phyloP scores from a whole-genome alignment of 2,888 invertebrate species.

The Uropetala carovei region DNA sequence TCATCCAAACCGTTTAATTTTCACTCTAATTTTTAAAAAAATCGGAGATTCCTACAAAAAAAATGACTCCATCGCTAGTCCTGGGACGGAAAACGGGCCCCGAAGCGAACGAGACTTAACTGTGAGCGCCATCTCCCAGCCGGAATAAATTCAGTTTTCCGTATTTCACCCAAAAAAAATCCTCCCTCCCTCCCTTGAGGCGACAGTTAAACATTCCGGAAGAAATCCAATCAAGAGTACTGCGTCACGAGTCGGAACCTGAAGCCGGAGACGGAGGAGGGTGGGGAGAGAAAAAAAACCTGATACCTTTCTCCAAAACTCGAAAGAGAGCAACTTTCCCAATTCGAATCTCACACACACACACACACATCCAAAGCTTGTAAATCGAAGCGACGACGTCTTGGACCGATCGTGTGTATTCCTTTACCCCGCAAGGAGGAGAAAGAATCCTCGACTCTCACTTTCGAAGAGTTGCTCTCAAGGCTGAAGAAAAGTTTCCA shows the following conservation, averaged over 20 bases:
- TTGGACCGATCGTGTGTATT: background rate
- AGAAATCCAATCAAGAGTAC: background rate
- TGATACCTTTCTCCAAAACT: background rate
- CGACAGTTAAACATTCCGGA: slow-evolving; percentile 1
- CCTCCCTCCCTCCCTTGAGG: background rate
- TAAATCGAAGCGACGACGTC: background rate
- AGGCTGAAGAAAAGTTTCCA: background rate
- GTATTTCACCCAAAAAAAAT: background rate
- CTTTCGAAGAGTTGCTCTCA: slow-evolving; percentile 16
- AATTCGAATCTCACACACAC: too few relatives aligned
- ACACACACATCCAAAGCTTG: background rate
- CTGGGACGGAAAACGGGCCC: background rate
- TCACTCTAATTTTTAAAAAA: too few relatives aligned
- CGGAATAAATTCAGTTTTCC: background rate
- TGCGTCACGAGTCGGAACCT: background rate
- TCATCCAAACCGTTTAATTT: too few relatives aligned
- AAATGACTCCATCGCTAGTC: background rate
- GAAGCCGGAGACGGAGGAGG: background rate
- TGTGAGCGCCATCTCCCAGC: background rate
- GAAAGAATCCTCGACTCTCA: slow-evolving; percentile 4
- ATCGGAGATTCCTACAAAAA: too few relatives aligned
- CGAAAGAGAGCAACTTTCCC: too few relatives aligned
- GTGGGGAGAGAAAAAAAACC: background rate
- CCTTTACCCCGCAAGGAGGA: background rate
- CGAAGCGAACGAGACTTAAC: background rate